phyloP scores from a whole-genome alignment of 2,113 vertebrate genomes.

The Nothobranchius furzeri region DNA sequence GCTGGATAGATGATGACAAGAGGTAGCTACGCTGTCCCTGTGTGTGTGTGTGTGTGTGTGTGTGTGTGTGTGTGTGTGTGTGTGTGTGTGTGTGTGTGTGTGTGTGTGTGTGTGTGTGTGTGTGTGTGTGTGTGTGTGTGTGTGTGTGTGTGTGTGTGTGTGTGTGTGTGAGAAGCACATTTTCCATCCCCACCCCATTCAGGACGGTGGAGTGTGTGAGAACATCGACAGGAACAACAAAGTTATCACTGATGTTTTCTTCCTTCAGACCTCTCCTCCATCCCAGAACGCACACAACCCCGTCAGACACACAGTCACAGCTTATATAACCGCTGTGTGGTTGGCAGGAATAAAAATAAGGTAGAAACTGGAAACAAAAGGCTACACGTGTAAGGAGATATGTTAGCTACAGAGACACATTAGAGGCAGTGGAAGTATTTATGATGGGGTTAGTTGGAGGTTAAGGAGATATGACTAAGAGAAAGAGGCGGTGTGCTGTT shows the following conservation, averaged over 20 bases:
- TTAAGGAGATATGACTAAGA: conserved; percentile 6
- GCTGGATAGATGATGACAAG: conserved; percentile 24
- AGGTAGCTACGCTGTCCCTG: conserved; percentile 18
- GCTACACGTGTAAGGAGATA: conserved; percentile 6
- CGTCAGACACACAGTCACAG: conserved; percentile 10
- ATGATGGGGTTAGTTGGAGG: conserved; percentile 1
- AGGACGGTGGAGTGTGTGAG: conserved; percentile 22
- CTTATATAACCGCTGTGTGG: conserved; percentile 45
- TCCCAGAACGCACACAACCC: conserved; percentile 52
- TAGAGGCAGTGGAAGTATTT: conserved; percentile 17
- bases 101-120: not conserved
- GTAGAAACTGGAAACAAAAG: conserved; percentile 22
- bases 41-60: conserved; percentile 1
- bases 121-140: conserved; percentile 1
- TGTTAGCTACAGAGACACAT: conserved; percentile 21
- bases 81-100: not conserved
- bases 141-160: not conserved
- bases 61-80: not conserved
- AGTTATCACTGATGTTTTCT: conserved; percentile 66
- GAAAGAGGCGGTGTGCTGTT: conserved; percentile 16
- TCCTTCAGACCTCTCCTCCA: conserved; percentile 52
- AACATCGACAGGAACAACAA: conserved; percentile 53
- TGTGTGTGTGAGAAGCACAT: conserved; percentile 9
- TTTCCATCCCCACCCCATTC: conserved; percentile 35
- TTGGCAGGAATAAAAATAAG: conserved; percentile 20